Evolutionary conservation across 1,140 invertebrate species (phyloP), one percentile per base, ranked within the genome.

Genomic region (Venturia canescens): DNA sequence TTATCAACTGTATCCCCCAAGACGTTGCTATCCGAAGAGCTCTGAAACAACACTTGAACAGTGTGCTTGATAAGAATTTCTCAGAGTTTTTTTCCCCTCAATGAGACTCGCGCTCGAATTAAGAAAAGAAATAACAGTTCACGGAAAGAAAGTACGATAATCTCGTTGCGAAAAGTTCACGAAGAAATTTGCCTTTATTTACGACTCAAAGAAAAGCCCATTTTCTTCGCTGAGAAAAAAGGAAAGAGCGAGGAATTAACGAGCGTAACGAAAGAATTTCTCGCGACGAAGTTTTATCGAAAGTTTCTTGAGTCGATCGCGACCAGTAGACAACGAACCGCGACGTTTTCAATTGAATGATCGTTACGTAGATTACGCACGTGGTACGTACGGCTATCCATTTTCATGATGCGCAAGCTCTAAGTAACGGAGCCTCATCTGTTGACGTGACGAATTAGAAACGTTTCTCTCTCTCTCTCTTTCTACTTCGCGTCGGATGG

Each of bases 311-410:
- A 18, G 50, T 63, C 66, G 44, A 26, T 23, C 63, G 75, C 82
- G 72, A 78, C 27, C 75, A 23, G n/a, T 67, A 23, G 69, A 78
- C 79, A 86, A 84, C 81, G 75, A 80, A 84, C 50, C 50, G 29
- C 67, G 29, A 69, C 50, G 34, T 78, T 5, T 82, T 79, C 83
- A 86, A 86, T 86, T 86, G 85, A 86, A 85, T 86, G 86, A 86
- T 86, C 63, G 80, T 80, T 15, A 48, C 57, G 50, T 53, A 1
- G 18, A 53, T 53, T 81, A 85, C 21, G 70, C 67, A 69, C 67
- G 67, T 79, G 44, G 85, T 83, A 77, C n/a, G 11, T 53, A 21
- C 80, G 83, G 79, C 71, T 80, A 84, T 84, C 74, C 77, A 57
- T 75, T 86, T 81, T 86, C 84, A 6, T 44, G 38, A 44, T 44